Conservation (phyloP, 2,797 vertebrate species). For the Halcyon smyrnensis region DNA sequence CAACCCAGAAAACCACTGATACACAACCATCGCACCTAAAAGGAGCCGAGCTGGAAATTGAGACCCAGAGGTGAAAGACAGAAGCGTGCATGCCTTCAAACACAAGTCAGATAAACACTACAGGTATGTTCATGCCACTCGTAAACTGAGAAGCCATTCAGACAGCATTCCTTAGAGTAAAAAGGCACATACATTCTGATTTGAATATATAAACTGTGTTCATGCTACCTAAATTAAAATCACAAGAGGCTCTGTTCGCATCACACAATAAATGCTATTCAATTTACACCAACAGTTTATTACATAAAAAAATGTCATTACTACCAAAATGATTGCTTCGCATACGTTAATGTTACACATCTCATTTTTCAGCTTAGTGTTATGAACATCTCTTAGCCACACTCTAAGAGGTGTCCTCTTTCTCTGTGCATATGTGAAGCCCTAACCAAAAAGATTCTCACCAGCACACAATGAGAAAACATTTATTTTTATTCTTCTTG, state of each 20-base stretch:
- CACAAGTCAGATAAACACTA: background rate
- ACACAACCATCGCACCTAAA: background rate
- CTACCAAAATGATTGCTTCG: background rate
- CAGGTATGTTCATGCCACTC: background rate
- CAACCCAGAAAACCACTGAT: background rate
- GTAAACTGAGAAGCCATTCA: slow-evolving; percentile 44
- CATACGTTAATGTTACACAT: background rate
- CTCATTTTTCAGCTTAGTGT: background rate
- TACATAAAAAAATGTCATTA: background rate
- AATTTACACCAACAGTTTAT: background rate
- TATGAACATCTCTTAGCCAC: background rate
- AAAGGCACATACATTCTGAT: background rate
- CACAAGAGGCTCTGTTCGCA: background rate
- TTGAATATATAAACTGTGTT: background rate
- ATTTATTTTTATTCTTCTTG: background rate
- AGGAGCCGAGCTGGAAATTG: background rate
- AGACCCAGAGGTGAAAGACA: background rate
- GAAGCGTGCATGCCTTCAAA: background rate
- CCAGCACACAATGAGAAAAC: background rate
- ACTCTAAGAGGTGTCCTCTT: background rate
- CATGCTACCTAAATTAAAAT: background rate
- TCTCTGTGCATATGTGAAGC: background rate
- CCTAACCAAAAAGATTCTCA: background rate
- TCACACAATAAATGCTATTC: background rate
- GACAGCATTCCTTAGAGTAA: background rate